Conservation (phyloP, 2,113 vertebrate species). For the Phycodurus eques region DNA sequence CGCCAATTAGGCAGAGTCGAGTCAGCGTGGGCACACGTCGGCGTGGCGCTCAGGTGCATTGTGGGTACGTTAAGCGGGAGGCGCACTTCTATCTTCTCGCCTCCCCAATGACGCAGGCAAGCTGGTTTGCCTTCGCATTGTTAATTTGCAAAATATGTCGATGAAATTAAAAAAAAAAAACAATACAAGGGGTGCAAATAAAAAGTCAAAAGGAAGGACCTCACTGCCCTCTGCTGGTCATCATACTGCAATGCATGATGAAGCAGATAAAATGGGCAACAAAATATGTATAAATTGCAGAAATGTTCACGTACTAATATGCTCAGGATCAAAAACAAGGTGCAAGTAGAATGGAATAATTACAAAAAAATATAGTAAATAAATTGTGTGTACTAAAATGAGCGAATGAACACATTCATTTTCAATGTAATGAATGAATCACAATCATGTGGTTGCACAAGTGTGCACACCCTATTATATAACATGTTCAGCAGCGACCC, state of each 20-base stretch:
- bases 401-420: no score
- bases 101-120: slow-evolving; percentile 5
- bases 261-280: not conserved
- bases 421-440: no score
- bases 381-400: no score
- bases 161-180: not conserved
- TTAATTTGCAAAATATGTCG: not conserved
- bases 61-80: slow-evolving; percentile 12
- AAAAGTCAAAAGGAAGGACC: not conserved
- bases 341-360: no score
- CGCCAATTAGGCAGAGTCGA: slow-evolving; percentile 11
- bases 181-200: not conserved
- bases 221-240: slow-evolving; percentile 61
- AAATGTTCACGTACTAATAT: no score
- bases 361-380: no score
- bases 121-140: not conserved
- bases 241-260: not conserved
- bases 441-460: not conserved
- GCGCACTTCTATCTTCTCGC: slow-evolving; percentile 28
- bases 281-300: no score
- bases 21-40: slow-evolving; percentile 9
- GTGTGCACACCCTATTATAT: not conserved
- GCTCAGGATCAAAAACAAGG: no score
- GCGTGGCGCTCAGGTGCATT: not conserved
- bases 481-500: not conserved